phyloP scores from a whole-genome alignment of 2,113 vertebrate genomes.

The Bothrops jararaca region DNA sequence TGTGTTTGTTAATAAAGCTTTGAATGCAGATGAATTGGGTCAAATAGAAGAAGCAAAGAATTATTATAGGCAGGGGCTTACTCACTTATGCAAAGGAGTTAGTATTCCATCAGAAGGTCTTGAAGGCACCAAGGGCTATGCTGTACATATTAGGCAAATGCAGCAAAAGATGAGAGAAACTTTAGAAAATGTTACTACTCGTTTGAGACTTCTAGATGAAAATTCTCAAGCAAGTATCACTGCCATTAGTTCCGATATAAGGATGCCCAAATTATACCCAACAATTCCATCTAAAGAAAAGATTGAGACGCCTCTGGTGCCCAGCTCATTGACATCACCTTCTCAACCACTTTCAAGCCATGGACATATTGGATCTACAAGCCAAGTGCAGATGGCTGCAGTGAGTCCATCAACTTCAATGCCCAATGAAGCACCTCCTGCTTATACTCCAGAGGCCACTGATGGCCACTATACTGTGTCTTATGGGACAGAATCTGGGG shows the following conservation, averaged over 20 bases:
- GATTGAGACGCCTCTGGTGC: conserved; percentile 63
- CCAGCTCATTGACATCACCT: conserved; percentile 38
- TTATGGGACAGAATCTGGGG: conserved; percentile 88
- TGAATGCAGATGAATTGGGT: conserved; percentile 84
- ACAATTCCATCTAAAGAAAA: conserved; percentile 71
- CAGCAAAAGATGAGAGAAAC: conserved; percentile 94
- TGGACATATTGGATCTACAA: conserved; percentile 30
- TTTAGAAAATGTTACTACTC: conserved; percentile 81
- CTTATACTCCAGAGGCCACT: conserved; percentile 85
- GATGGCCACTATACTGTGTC: conserved; percentile 91
- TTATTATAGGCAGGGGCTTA: conserved; percentile 81
- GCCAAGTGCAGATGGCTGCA: conserved; percentile 6
- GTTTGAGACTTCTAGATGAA: conserved; percentile 79
- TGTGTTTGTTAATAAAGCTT: conserved; percentile 82
- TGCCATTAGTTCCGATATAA: conserved; percentile 18
- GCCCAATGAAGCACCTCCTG: conserved; percentile 81
- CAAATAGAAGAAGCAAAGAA: conserved; percentile 78
- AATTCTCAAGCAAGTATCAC: conserved; percentile 35
- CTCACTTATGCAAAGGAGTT: conserved; percentile 82
- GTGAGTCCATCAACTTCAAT: conserved; percentile 47
- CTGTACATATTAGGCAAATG: conserved; percentile 89
- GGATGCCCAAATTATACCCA: conserved; percentile 74
- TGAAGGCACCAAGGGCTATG: conserved; percentile 73
- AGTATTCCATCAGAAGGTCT: conserved; percentile 73
- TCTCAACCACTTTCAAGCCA: conserved; percentile 45